Percentiles rank a stretch among this genome's conserved stretches.
Evolutionary conservation across 2,888 invertebrate genomes (phyloP).

Genomic region (Drosophila suboccidentalis): DNA sequence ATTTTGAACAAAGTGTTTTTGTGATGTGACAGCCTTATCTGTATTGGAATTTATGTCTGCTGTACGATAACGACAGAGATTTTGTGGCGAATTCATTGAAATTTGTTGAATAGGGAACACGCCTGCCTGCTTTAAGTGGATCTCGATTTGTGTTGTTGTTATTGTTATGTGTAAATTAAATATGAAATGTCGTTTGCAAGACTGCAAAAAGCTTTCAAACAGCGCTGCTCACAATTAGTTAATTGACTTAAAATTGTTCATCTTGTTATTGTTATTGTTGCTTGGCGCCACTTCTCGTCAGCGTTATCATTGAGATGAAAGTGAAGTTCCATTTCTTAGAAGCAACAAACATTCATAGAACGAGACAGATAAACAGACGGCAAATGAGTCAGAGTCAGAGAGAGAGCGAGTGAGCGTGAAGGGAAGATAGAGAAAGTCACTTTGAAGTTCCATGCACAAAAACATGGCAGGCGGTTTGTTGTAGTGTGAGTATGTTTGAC

Average conservation of each 20-base stretch:
- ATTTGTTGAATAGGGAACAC: neutral
- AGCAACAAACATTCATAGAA: constrained; percentile 22
- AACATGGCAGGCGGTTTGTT: neutral
- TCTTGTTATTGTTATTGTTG: constrained; percentile 9
- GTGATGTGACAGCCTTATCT: too few relatives aligned
- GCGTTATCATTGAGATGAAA: constrained; percentile 63
- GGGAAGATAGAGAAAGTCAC: constrained; percentile 31
- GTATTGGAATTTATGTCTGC: too few relatives aligned
- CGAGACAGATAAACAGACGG: constrained; percentile 16
- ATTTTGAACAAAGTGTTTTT: too few relatives aligned
- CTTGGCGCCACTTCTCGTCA: constrained; percentile 36
- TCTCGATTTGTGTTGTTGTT: constrained; percentile 7
- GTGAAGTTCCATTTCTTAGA: constrained; percentile 46
- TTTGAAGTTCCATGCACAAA: constrained; percentile 40
- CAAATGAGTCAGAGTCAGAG: neutral
- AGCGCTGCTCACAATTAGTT: constrained; percentile 61
- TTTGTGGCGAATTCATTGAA: neutral
- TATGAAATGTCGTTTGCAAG: constrained; percentile 40
- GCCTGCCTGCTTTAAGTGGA: neutral
- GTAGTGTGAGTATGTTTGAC: neutral
- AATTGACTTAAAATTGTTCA: constrained; percentile 62
- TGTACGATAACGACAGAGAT: neutral
- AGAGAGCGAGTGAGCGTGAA: neutral
- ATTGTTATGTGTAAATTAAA: constrained; percentile 38
- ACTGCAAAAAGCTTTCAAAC: constrained; percentile 9